A percentile compares a stretch with the other conserved stretches of the same genome.
phyloP scores from a whole-genome alignment of 2,113 vertebrate genomes.

The Psilopogon haemacephalus region DNA sequence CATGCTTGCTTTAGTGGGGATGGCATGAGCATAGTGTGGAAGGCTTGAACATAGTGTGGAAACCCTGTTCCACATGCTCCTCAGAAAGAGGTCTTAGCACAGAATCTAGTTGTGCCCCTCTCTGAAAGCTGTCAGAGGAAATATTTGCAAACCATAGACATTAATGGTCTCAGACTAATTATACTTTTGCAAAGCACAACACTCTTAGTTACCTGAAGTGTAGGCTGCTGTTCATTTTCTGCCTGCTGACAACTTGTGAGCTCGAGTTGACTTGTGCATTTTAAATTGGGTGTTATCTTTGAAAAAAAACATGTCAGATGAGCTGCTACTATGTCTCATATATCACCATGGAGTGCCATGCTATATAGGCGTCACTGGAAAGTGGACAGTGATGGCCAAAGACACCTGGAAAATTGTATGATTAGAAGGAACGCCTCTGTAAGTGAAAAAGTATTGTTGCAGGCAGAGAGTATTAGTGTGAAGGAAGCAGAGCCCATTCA shows the following conservation, averaged over 20 bases:
- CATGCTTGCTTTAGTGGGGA: background rate
- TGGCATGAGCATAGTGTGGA: background rate
- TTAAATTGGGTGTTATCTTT: background rate
- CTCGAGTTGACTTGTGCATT: background rate
- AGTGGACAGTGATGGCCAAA: background rate
- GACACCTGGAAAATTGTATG: background rate
- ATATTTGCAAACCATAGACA: background rate
- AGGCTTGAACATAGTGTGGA: background rate
- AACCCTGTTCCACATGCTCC: background rate
- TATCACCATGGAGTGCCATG: background rate
- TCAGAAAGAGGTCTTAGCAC: background rate
- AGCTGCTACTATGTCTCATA: background rate
- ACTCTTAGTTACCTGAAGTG: background rate
- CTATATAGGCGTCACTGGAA: background rate
- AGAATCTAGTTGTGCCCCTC: background rate
- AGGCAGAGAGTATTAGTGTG: background rate
- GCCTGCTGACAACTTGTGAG: background rate
- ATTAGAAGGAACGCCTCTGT: background rate
- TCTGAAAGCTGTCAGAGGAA: background rate
- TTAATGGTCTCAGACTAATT: background rate
- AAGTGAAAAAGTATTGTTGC: background rate
- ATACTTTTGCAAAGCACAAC: background rate
- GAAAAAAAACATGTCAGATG: background rate
- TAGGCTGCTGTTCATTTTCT: background rate
- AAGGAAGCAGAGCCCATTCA: background rate